Base-by-base conservation (phyloP, 2,888 invertebrate genomes). In the Yponomeuta cagnagella region DNA sequence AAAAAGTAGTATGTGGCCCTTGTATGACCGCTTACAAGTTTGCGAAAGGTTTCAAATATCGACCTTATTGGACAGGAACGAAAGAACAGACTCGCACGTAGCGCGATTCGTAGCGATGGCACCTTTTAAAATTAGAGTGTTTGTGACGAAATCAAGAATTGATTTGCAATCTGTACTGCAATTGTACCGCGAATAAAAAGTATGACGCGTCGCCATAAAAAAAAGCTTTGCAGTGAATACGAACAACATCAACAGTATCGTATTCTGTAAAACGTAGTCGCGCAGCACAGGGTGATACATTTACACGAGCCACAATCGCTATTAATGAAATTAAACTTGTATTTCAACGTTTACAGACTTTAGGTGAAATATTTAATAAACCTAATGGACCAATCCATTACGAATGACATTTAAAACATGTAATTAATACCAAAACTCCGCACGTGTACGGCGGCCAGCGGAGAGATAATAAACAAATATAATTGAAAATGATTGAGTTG, bases 351-450 rank as follows among this genome's bases (percentile, higher is more conserved):
- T 64, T 30, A 30, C 23, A 31, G 64, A 64, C 64, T 64, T 23
- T 64, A 2, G 30, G 31, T 64, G 64, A 64, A 67, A 43, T 67
- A 67, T 67, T 67, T 67, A 67, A 67, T 37, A 43, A 15, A 43
- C n/a, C 43, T 30, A 69, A 69, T 69, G 68, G 68, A 69, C 68
- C 52, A 52, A 69, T 69, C 68, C 68, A 48, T 69, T 48, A 48
- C 23, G 68, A 33, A 69, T 8, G 4, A 33, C 12, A 66, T 12
- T 43, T 48, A 10, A 66, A 67, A 67, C 33, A 43, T 67, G 67
- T 69, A 69, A 69, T 69, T 69, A 69, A 69, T 69, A 43, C 48
- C 67, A 33, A 37, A 67, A 67, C 52, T 12, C 33, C 10, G 65
- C 65, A 30, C 65, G 65, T 65, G 33, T 31, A 12, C 65, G 10